These are phyloP conservation scores for Ophion obscuratus DNA, from an alignment of 2,888 invertebrate species.

Conservation along the genomic window DNA sequence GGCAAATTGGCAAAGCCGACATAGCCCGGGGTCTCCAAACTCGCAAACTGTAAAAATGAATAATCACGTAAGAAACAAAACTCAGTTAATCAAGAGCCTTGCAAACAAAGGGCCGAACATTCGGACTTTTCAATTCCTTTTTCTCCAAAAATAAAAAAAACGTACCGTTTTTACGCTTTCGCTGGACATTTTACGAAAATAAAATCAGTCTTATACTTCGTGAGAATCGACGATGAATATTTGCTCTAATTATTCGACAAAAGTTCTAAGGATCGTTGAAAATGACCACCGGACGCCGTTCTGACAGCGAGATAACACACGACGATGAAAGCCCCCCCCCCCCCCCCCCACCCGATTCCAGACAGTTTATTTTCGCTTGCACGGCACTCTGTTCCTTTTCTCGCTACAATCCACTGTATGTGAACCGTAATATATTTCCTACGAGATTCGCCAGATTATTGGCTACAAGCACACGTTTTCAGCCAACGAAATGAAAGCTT, in stretches of 20 bases:
- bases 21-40: constrained; percentile 94
- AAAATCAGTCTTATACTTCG: neutral
- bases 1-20: constrained; percentile 97
- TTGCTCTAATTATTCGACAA: constrained; percentile 14
- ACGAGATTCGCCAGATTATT: constrained; percentile 47
- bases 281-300: constrained; percentile 63
- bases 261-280: neutral
- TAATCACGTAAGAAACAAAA: constrained; percentile 26
- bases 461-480: constrained; percentile 26
- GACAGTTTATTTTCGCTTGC: constrained; percentile 55
- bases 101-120: constrained; percentile 37
- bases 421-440: neutral
- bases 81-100: neutral
- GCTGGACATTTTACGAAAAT: constrained; percentile 76
- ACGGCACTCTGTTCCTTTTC: constrained; percentile 14
- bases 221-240: neutral
- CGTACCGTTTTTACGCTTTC: constrained; percentile 82
- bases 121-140: neutral
- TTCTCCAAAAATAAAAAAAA: neutral
- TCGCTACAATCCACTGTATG: constrained; percentile 2
- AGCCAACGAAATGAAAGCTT: constrained; percentile 27
- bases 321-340: constrained; percentile 24
- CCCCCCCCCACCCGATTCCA: constrained; percentile 14
- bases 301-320: constrained; percentile 62
- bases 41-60: constrained; percentile 88